Evolutionary conservation across 2,888 invertebrate species (phyloP), one percentile per base, ranked within the genome.

Genomic region (Litoditis marina): DNA sequence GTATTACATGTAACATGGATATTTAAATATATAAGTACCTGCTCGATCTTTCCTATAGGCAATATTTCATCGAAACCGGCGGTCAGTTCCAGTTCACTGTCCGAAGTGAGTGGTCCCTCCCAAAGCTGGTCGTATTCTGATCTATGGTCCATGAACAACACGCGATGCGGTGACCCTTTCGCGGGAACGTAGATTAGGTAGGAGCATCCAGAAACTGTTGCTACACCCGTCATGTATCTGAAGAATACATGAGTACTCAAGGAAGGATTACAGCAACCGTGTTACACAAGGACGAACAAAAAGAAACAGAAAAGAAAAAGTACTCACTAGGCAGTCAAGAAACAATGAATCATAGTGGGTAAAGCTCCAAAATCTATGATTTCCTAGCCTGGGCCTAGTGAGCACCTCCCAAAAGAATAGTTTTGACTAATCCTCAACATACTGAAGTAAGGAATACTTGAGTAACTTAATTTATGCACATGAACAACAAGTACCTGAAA

Each of bases 171-270:
- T 42, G 50, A 28, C 7, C 49, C 46, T 0, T 52, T 44, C 13
- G 22, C 31, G 8, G 39, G n/a, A 2, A 59, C 67, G 11, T 68
- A 66, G 2, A 78, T 44, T 13, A 78, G 60, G 27, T 79, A 73
- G 19, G 61, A 63, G 28, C 70, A 69, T 39, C 71, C 71, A 8
- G 78, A 68, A 2, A 59, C 44, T 7, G 65, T 31, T 27, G 47
- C 65, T 16, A 73, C 51, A 25, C 79, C 80, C 22, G 68, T 71
- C 11, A 81, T 46, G 56, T 80, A 80, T 50, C 80, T 68, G 52
- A 32, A 65, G 51, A n/a, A n/a, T n/a, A n/a, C n/a, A n/a, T n/a
- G n/a, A n/a, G n/a, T n/a, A n/a, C n/a, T n/a, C n/a, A n/a, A n/a
- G n/a, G n/a, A n/a, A n/a, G n/a, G n/a, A n/a, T n/a, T n/a, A n/a